A percentile compares a stretch with the other conserved stretches of the same genome.
Evolutionary conservation across 2,113 vertebrate species (phyloP).

Genomic region (Aegithalos caudatus): DNA sequence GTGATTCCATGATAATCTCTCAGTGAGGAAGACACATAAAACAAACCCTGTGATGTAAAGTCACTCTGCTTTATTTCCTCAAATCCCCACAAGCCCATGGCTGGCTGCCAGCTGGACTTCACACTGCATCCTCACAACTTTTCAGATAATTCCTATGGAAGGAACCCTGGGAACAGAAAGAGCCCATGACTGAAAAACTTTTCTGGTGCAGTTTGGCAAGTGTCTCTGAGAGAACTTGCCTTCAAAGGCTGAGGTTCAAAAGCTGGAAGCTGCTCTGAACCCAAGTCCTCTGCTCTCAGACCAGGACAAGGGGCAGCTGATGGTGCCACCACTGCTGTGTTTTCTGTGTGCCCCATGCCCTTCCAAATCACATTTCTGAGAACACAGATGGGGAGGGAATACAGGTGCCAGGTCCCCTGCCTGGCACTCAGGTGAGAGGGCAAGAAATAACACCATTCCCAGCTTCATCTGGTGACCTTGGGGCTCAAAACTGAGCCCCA

Average conservation of each 20-base stretch:
- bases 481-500: not conserved
- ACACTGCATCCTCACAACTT: not conserved
- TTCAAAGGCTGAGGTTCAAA: not conserved
- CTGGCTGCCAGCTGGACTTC: not conserved
- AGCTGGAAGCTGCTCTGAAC: not conserved
- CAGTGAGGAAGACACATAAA: not conserved
- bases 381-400: not conserved
- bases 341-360: not conserved
- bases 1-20: not conserved
- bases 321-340: not conserved
- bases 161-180: not conserved
- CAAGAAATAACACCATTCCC: not conserved
- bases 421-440: no score
- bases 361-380: not conserved
- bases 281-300: not conserved
- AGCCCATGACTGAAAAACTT: not conserved
- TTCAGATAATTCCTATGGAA: not conserved
- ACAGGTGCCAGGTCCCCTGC: rapidly evolving
- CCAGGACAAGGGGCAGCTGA: not conserved
- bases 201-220: not conserved
- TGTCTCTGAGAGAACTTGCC: not conserved
- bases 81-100: not conserved
- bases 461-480: not conserved
- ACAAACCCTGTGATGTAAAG: not conserved
- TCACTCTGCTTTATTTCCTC: not conserved